Evolutionary conservation across 2,888 invertebrate genomes (phyloP).

Genomic region (Tromatobia lineatoria): DNA sequence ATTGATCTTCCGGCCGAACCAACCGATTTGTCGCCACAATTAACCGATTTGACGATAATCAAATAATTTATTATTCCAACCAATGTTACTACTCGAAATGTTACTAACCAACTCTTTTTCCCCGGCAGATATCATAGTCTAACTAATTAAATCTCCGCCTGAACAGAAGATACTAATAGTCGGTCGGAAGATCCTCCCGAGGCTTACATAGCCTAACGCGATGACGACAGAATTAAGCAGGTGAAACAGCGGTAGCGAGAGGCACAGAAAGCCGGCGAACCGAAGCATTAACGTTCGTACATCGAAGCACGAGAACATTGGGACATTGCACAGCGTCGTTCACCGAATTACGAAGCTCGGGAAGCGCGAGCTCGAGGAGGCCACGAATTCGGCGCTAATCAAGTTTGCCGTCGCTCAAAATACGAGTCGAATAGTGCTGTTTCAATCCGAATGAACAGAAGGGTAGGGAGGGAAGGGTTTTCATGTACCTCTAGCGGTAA

Average conservation of each 20-base stretch:
- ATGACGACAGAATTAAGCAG: background rate
- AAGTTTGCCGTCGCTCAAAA: constrained; percentile 65
- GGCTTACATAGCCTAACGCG: background rate
- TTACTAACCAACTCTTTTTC: too few species aligned
- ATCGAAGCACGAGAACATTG: background rate
- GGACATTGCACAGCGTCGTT: constrained; percentile 19
- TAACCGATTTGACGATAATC: too few species aligned
- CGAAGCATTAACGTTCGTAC: background rate
- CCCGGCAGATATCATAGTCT: too few species aligned
- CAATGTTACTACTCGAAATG: too few species aligned
- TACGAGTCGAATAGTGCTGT: constrained; percentile 46
- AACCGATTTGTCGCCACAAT: too few species aligned
- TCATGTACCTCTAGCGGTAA: background rate
- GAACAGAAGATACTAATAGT: background rate
- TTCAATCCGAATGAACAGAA: constrained; percentile 47
- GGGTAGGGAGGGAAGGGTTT: background rate
- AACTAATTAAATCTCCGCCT: background rate
- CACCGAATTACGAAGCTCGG: constrained; percentile 49
- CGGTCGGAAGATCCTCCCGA: background rate
- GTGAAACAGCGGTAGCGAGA: background rate
- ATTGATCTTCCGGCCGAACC: too few species aligned
- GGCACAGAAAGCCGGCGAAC: background rate
- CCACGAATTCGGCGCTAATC: constrained; percentile 61
- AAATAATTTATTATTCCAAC: too few species aligned
- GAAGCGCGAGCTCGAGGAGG: constrained; percentile 24